Base-by-base conservation (phyloP, 1,140 invertebrate species). In the Drosophila oshimai region DNA sequence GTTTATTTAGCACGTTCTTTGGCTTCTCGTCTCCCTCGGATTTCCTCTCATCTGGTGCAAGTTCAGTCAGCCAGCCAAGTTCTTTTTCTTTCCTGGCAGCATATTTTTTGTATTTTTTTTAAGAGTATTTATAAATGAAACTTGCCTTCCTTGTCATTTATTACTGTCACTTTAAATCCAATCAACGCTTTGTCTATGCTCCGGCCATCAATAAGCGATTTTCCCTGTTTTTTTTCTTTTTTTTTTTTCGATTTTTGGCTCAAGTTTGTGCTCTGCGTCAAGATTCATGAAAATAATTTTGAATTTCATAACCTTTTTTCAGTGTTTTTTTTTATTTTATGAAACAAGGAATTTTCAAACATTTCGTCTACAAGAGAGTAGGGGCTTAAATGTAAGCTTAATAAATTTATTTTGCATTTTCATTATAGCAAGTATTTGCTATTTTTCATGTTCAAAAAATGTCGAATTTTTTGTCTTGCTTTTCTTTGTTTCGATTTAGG, bases 141-240 rank as follows among this genome's bases (percentile, higher is more conserved):
- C 61, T 65, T 65, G 61, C 61, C 61, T 65, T 65, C 65, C 42
- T 65, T 65, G 61, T 65, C 61, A 65, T 65, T 65, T 65, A 65
- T 65, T 65, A 65, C 61, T 65, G 61, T 65, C 61, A 65, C 61
- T 65, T 65, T 65, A 65, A 65, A 65, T 65, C 61, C 58, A 65
- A 65, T 65, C 61, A 65, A 65, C 61, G 61, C 61, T 65, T 65
- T 50, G 58, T 65, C 61, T 50, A 65, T 65, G 58, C 42, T 31
- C 15, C 15, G 22, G 15, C 12, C 20, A 46, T 65, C 61, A 44
- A 65, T 65, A 34, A 65, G 26, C 42, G 42, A 50, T 65, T 65
- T 65, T 65, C 34, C 13, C 20, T 13, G n/a, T n/a, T 0, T 4
- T 18, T 13, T 12, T 36, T 62, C 3, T 46, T 46, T 62, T 62